These are phyloP conservation scores for Tinamus guttatus DNA, from an alignment of 2,113 vertebrate genomes.

Conservation along the genomic window DNA sequence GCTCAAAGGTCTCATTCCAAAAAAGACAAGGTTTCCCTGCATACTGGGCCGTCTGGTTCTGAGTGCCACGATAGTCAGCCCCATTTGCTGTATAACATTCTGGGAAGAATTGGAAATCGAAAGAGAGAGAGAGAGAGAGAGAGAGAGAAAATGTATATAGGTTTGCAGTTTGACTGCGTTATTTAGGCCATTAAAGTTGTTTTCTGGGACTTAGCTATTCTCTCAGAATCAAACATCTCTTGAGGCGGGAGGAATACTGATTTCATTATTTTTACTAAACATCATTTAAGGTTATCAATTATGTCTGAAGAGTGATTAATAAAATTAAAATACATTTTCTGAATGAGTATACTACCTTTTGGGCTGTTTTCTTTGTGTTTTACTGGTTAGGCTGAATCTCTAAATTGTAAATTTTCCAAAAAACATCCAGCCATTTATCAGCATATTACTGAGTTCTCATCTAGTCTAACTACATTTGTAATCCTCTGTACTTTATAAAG, in stretches of 20 bases:
- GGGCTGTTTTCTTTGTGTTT: not conserved
- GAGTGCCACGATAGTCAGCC: constrained; percentile 92
- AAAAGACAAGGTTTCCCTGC: constrained; percentile 93
- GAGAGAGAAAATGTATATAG: not conserved
- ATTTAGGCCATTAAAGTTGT: not conserved
- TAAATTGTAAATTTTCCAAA: not conserved
- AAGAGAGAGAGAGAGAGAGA: not conserved
- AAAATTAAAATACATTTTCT: not conserved
- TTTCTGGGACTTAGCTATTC: not conserved
- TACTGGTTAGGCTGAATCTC: not conserved
- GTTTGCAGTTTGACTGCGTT: not conserved
- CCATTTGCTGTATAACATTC: constrained; percentile 97
- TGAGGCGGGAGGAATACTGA: not conserved
- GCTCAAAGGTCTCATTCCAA: constrained; percentile 98
- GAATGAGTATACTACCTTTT: not conserved
- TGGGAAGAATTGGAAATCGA: constrained; percentile 67
- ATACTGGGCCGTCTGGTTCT: constrained; percentile 90
- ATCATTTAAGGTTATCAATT: not conserved
- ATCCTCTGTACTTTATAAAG: not conserved
- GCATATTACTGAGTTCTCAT: not conserved
- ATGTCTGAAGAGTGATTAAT: not conserved
- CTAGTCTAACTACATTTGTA: not conserved
- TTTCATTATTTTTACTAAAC: not conserved
- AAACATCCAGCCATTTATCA: not conserved
- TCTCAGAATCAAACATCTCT: not conserved